These are phyloP conservation scores for Drosophila simulans DNA, from an alignment of 1,140 invertebrate genomes.

Conservation along the genomic window DNA sequence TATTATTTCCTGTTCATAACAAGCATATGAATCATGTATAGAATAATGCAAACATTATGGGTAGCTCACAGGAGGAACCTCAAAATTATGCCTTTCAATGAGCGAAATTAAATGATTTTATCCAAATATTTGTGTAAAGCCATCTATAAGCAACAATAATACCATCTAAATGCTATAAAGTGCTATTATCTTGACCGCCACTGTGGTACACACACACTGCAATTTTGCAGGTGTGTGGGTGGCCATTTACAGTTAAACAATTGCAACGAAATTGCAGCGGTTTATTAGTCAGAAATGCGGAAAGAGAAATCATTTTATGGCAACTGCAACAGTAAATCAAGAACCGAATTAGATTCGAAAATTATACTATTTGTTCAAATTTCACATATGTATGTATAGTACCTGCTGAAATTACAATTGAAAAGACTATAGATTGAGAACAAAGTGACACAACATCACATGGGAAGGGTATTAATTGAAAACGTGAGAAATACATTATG, in stretches of 20 bases:
- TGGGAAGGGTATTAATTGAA: no score
- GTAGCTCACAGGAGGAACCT: no score
- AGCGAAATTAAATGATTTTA: no score
- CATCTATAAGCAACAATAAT: no score
- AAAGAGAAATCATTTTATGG: slow-evolving; percentile 9
- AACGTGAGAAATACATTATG: neutral
- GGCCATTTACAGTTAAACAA: slow-evolving; percentile 24
- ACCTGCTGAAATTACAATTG: neutral
- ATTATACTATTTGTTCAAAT: slow-evolving; percentile 27
- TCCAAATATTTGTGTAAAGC: no score
- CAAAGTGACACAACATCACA: no score
- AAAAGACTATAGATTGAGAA: no score
- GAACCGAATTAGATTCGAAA: slow-evolving; percentile 17
- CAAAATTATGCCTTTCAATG: no score
- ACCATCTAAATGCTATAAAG: neutral
- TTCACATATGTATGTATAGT: neutral
- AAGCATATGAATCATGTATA: slow-evolving; percentile 14
- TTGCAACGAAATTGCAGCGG: slow-evolving; percentile 6
- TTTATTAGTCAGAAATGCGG: slow-evolving; percentile 28
- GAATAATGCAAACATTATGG: neutral
- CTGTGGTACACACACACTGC: neutral
- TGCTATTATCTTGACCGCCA: neutral
- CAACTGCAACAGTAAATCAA: slow-evolving; percentile 37
- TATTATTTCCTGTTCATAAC: slow-evolving; percentile 9
- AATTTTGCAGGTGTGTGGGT: slow-evolving; percentile 1